These are phyloP conservation scores for Synanthedon andrenaeformis DNA, from an alignment of 2,888 invertebrate species.

Conservation along the genomic window DNA sequence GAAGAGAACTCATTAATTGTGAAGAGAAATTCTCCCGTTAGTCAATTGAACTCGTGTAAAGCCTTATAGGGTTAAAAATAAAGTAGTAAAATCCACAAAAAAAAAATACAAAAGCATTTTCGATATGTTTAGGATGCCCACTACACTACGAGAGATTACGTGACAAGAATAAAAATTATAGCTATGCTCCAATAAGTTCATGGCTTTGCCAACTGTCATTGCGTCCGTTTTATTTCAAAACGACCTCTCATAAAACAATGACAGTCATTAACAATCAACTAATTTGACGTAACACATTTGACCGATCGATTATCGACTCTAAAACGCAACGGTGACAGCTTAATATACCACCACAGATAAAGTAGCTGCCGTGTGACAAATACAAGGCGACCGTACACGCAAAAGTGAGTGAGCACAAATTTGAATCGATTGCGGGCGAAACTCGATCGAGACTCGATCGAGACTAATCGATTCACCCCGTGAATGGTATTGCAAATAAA, in stretches of 20 bases:
- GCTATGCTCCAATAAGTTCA: constrained; percentile 62
- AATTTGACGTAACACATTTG: neutral
- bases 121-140: no score
- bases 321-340: constrained; percentile 24
- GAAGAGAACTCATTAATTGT: no score
- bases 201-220: constrained; percentile 45
- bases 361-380: constrained; percentile 23
- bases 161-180: constrained; percentile 54
- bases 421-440: constrained; percentile 36
- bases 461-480: constrained; percentile 56
- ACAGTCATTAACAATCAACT: constrained; percentile 28
- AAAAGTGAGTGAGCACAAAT: constrained; percentile 36
- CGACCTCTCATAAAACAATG: constrained; percentile 49
- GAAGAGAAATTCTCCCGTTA: no score
- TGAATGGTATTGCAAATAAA: constrained; percentile 41
- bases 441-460: constrained; percentile 38
- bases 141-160: constrained; percentile 31
- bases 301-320: constrained; percentile 4
- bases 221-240: constrained; percentile 47
- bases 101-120: no score
- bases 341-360: constrained; percentile 26
- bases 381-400: constrained; percentile 37
- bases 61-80: no score
- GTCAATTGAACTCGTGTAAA: no score
- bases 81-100: no score